Evolutionary conservation across 2,113 vertebrate genomes (phyloP).

Genomic region (Raphicerus campestris): DNA sequence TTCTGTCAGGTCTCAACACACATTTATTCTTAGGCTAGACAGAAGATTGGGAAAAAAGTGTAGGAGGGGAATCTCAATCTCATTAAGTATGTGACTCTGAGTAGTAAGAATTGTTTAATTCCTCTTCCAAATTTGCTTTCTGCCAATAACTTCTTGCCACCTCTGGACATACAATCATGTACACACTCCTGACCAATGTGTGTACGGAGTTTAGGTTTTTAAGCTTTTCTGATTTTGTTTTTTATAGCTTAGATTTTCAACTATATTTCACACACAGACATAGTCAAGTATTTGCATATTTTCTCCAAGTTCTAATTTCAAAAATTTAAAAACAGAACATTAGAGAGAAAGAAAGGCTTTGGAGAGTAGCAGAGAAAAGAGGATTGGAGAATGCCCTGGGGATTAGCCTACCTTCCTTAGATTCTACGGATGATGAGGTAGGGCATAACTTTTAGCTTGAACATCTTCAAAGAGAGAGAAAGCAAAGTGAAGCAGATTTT

Average conservation of each 20-base stretch:
- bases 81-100: not conserved
- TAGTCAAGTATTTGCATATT: slow-evolving; percentile 42
- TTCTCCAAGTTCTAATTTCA: slow-evolving; percentile 32
- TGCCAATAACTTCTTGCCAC: not conserved
- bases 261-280: slow-evolving; percentile 20
- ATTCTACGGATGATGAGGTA: not conserved
- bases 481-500: not conserved
- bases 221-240: slow-evolving; percentile 26
- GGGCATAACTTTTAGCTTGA: not conserved
- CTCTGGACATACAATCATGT: not conserved
- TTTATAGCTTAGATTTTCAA: slow-evolving; percentile 44
- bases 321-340: slow-evolving; percentile 27
- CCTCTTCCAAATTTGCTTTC: not conserved
- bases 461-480: not conserved
- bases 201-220: not conserved
- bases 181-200: not conserved
- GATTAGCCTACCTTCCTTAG: not conserved
- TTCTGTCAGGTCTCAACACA: no score
- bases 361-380: not conserved
- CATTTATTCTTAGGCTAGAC: not conserved
- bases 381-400: not conserved
- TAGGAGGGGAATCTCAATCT: not conserved
- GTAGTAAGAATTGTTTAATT: not conserved
- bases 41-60: not conserved
- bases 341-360: slow-evolving; percentile 9